Evolutionary conservation across 35 echinoderm and acorn worm species (phyloP).

Genomic region (Amphiura filiformis): DNA sequence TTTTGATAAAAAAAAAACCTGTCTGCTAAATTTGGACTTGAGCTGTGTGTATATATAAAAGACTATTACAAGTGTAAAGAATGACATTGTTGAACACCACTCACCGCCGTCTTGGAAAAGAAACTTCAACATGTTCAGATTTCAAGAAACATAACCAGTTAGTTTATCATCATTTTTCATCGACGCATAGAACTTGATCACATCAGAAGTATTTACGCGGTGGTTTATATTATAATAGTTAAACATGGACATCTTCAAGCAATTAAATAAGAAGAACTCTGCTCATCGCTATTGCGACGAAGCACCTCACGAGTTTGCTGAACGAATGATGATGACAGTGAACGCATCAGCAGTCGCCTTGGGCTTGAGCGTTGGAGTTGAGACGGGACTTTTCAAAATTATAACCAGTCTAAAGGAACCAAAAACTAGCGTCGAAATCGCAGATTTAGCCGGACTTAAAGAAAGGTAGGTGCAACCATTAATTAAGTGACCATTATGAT

Average conservation of each 20-base stretch:
- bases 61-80: neutral
- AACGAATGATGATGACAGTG: constrained; percentile 80
- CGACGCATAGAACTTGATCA: neutral
- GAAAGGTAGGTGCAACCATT: constrained; percentile 59
- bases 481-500: neutral
- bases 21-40: neutral
- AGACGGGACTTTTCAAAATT: constrained; percentile 70
- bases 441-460: constrained; percentile 75
- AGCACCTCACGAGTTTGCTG: constrained; percentile 65
- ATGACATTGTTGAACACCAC: neutral
- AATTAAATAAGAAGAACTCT: constrained; percentile 17
- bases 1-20: neutral
- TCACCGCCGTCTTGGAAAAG: neutral
- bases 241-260: constrained; percentile 35
- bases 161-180: neutral
- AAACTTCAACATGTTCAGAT: neutral
- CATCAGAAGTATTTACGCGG: neutral
- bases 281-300: constrained; percentile 32
- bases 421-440: constrained; percentile 62
- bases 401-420: constrained; percentile 62
- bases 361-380: constrained; percentile 64
- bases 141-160: neutral
- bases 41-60: neutral
- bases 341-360: constrained; percentile 65
- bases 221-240: neutral